A percentile compares a stretch with the other conserved stretches of the same genome.
phyloP scores from a whole-genome alignment of 2,113 vertebrate genomes.

The Tricholaema leucomelas region DNA sequence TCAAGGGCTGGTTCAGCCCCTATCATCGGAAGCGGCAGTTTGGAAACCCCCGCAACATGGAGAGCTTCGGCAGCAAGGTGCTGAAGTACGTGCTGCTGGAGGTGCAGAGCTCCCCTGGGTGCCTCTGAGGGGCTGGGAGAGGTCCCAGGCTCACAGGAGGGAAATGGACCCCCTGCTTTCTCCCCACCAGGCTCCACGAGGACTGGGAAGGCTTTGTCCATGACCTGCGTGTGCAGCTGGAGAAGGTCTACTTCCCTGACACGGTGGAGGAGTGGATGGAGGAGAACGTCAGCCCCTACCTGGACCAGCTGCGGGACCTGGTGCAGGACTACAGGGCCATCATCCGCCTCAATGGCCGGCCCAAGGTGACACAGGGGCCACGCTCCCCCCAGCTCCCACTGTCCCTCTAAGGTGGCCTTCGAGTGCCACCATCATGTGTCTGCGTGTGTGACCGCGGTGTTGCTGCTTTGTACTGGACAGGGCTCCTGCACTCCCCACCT shows the following conservation, averaged over 20 bases:
- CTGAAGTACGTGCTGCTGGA: slow-evolving; percentile 69
- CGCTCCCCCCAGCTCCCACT: rapidly evolving
- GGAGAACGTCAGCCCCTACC: slow-evolving; percentile 73
- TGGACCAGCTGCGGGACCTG: slow-evolving; percentile 71
- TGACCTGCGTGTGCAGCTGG: slow-evolving; percentile 67
- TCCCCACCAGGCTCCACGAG: slow-evolving; percentile 51
- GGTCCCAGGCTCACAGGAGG: rapidly evolving
- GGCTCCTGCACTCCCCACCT: neutral
- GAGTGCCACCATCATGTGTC: rapidly evolving
- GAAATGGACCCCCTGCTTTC: neutral
- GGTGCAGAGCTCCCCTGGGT: rapidly evolving
- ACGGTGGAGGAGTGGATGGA: slow-evolving; percentile 82
- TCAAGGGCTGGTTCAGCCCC: slow-evolving; percentile 76
- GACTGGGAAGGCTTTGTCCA: slow-evolving; percentile 73
- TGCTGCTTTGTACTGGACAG: neutral
- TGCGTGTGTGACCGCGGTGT: neutral
- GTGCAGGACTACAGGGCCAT: slow-evolving; percentile 70
- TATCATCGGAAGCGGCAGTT: slow-evolving; percentile 77
- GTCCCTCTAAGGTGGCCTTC: neutral
- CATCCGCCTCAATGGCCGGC: slow-evolving; percentile 64
- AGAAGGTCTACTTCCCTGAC: slow-evolving; percentile 74
- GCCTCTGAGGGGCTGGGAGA: rapidly evolving
- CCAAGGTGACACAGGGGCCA: slow-evolving; percentile 6
- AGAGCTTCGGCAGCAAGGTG: slow-evolving; percentile 66
- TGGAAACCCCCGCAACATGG: slow-evolving; percentile 79